These are phyloP conservation scores for Ictidomys tridecemlineatus DNA, from an alignment of 2,113 vertebrate genomes.

Conservation along the genomic window DNA sequence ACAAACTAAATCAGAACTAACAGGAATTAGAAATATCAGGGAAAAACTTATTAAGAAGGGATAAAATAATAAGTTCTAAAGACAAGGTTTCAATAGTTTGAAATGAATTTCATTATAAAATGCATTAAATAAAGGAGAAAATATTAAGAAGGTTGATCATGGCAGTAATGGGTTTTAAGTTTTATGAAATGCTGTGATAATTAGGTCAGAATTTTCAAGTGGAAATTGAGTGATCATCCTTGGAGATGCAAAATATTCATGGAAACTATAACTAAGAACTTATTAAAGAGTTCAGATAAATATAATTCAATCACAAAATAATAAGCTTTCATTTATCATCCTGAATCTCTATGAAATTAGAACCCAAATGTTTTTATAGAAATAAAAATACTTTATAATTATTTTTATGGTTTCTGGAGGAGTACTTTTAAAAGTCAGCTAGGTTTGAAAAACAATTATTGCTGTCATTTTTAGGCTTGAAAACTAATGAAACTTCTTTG, in stretches of 20 bases:
- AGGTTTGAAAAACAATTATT: not conserved
- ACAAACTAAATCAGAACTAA: not conserved
- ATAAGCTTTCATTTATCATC: constrained; percentile 60
- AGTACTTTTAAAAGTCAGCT: not conserved
- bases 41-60: not conserved
- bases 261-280: constrained; percentile 27
- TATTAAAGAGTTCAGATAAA: constrained; percentile 58
- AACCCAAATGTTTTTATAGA: not conserved
- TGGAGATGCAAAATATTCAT: constrained; percentile 62
- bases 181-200: constrained; percentile 72
- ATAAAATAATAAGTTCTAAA: constrained; percentile 42
- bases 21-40: constrained; percentile 4
- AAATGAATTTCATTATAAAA: constrained; percentile 74
- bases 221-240: constrained; percentile 52
- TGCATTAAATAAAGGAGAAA: constrained; percentile 75
- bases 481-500: not conserved
- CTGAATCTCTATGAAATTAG: constrained; percentile 52
- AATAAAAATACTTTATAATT: constrained; percentile 30
- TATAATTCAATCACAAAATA: constrained; percentile 38
- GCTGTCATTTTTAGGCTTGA: not conserved
- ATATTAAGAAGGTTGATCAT: constrained; percentile 64
- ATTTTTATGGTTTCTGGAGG: not conserved
- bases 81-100: constrained; percentile 38
- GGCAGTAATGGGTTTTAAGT: constrained; percentile 69
- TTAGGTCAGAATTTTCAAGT: constrained; percentile 70